Conservation (phyloP, 2,888 invertebrate species). For the Pseudeuparius sepicola region DNA sequence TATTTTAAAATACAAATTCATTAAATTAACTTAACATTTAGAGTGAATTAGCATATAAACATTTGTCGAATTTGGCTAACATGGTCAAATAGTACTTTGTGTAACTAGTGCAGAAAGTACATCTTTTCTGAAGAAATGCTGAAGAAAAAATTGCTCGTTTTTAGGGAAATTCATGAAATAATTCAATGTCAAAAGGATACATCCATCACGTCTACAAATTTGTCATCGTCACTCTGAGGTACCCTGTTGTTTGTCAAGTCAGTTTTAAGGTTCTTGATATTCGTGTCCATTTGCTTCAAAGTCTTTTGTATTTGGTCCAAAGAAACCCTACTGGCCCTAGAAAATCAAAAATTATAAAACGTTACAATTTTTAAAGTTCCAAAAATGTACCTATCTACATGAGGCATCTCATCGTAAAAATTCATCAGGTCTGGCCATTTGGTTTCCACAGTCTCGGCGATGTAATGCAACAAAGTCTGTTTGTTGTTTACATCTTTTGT, state of each 20-base stretch:
- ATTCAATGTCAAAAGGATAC: constrained; percentile 47
- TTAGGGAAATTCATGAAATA: too few species aligned
- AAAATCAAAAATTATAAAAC: constrained; percentile 15
- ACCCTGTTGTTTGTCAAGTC: constrained; percentile 78
- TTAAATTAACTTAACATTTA: too few species aligned
- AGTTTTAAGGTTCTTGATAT: constrained; percentile 79
- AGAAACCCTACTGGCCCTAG: constrained; percentile 74
- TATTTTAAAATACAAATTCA: too few species aligned
- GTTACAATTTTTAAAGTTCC: neutral
- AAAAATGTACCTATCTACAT: constrained; percentile 63
- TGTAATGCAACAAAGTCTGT: constrained; percentile 83
- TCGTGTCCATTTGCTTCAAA: constrained; percentile 76
- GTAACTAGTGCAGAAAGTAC: too few species aligned
- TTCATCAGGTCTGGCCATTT: constrained; percentile 78
- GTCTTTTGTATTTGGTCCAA: constrained; percentile 73
- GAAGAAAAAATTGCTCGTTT: too few species aligned
- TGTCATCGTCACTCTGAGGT: constrained; percentile 72
- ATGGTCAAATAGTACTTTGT: too few species aligned
- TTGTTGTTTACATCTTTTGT: constrained; percentile 93
- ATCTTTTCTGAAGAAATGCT: too few species aligned
- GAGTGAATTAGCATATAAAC: too few species aligned
- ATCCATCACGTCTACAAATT: constrained; percentile 79
- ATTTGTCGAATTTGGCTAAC: too few species aligned
- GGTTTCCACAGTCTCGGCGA: constrained; percentile 78
- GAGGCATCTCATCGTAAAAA: constrained; percentile 78